Conservation (phyloP, 35 echinoderm and acorn worm genomes). For the Acanthaster planci region DNA sequence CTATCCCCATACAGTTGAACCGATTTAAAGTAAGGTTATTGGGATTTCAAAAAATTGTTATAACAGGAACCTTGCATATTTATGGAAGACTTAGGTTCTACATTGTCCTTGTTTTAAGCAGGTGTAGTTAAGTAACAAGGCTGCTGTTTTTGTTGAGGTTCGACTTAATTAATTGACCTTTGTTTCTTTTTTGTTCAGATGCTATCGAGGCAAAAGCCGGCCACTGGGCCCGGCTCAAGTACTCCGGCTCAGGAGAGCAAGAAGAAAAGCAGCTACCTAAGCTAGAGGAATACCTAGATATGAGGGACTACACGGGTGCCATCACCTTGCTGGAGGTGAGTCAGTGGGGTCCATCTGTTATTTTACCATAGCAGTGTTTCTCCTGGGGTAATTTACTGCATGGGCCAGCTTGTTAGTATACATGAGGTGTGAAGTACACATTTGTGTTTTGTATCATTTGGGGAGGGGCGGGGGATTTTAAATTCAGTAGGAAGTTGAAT, state of each 20-base stretch:
- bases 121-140: no score
- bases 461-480: no score
- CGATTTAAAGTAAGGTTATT: no score
- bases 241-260: conserved; percentile 86
- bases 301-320: conserved; percentile 91
- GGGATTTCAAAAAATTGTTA: no score
- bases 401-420: neutral
- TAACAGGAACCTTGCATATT: no score
- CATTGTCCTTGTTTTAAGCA: no score
- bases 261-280: conserved; percentile 97
- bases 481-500: no score
- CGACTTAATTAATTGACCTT: no score
- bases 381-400: neutral
- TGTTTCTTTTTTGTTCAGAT: conserved; percentile 57
- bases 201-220: conserved; percentile 99
- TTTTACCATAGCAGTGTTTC: neutral
- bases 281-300: conserved; percentile 82
- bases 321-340: conserved; percentile 83
- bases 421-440: neutral
- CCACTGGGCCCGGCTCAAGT: conserved; percentile 83
- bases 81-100: no score
- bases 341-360: no score
- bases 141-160: no score
- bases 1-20: no score
- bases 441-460: neutral